Evolutionary conservation across 2,113 vertebrate species (phyloP).

Genomic region (Motacilla tschutschensis): DNA sequence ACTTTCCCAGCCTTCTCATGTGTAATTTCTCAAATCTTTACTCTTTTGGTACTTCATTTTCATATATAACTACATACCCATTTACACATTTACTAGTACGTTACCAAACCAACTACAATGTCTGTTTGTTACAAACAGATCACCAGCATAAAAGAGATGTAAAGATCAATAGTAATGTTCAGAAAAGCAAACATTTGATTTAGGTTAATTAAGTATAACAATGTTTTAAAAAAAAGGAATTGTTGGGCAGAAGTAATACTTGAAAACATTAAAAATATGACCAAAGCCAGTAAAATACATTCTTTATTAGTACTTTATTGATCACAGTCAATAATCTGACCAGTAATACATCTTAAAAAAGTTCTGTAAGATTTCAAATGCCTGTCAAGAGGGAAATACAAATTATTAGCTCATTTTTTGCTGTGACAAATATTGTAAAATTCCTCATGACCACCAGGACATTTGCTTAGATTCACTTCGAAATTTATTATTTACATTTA

Average conservation of each 20-base stretch:
- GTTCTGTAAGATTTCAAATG: neutral
- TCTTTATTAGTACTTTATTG: neutral
- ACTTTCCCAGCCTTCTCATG: neutral
- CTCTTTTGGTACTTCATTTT: neutral
- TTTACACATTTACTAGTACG: neutral
- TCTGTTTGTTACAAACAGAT: neutral
- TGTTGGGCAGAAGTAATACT: neutral
- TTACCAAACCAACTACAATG: neutral
- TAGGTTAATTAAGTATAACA: neutral
- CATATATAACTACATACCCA: neutral
- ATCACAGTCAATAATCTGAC: neutral
- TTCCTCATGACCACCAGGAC: neutral
- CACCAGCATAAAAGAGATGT: neutral
- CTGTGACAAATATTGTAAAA: neutral
- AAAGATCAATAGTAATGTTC: neutral
- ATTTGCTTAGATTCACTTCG: neutral
- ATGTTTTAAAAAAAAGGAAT: neutral
- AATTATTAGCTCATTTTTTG: neutral
- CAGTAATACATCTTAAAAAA: neutral
- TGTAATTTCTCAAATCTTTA: neutral
- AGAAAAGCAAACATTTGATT: neutral
- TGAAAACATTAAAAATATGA: neutral
- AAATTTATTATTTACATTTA: neutral
- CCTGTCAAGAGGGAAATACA: neutral
- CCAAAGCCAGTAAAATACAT: neutral